Base-by-base conservation (phyloP, 2,888 invertebrate species). In the Eupeodes latifasciatus region DNA sequence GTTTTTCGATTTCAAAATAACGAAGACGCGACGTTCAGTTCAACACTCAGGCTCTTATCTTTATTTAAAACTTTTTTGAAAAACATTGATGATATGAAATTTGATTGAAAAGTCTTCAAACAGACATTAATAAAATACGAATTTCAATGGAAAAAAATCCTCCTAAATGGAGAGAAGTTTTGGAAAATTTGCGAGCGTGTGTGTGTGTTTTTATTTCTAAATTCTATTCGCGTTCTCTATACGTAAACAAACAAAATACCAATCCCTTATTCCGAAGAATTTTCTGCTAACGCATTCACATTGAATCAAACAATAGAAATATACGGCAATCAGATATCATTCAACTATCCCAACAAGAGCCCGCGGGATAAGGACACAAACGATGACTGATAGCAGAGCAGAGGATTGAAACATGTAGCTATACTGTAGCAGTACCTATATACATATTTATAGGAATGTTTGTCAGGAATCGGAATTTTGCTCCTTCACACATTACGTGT, bases 271-370 rank as follows among this genome's bases (percentile, higher is more conserved):
- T 88, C 44, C 44, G 85, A 78, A 85, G 57, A 81, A 81, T 84
- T 81, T 85, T 85, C 85, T 81, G 88, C 81, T 71, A 81, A 88
- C 88, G 88, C 88, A 81, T 71, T 78, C 81, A 85, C 81, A 85
- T 81, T 80, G 47, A 88, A 71, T 74, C 77, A 88, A 77, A 85
- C 81, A 85, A 85, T 72, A 55, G 72, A 53, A 69, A 61, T 77
- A 85, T 80, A 71, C 71, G 77, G 88, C 85, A 88, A 88, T 88
- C 88, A 88, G 85, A 88, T 88, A 88, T 85, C 77, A 85, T 78
- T 88, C 81, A 88, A 74, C 67, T 81, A 77, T 64, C 16, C 72
- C 74, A 59, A 51, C 69, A 59, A 66, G 53, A 75, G 62, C 53
- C 62, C 66, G 49, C 64, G 34, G 67, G 27, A 62, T 62, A 61